Conservation (phyloP, 2,797 vertebrate genomes). For the Trachops cirrhosus region DNA sequence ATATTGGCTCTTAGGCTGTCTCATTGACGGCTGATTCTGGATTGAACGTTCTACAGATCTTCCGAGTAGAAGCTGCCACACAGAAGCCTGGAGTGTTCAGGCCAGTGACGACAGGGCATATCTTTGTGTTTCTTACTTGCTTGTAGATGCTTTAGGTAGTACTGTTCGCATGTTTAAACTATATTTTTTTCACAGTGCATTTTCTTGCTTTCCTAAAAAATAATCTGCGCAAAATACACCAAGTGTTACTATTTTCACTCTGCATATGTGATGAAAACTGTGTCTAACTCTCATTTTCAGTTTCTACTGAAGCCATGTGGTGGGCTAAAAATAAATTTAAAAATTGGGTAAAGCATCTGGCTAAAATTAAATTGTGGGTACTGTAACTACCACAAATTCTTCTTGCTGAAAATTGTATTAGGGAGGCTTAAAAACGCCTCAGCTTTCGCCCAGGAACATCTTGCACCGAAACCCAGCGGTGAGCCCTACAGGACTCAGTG, state of each 20-base stretch:
- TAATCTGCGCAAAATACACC: slow-evolving; percentile 34
- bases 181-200: background rate
- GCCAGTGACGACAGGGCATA: background rate
- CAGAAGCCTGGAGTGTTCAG: background rate
- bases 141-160: background rate
- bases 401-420: slow-evolving; percentile 64
- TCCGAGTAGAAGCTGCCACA: background rate
- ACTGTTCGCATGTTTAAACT: slow-evolving; percentile 36
- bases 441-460: slow-evolving; percentile 2
- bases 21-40: background rate
- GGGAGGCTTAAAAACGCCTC: slow-evolving; percentile 13
- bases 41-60: background rate
- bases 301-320: slow-evolving; percentile 64
- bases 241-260: slow-evolving; percentile 72
- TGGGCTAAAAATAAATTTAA: slow-evolving; percentile 62
- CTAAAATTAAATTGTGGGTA: slow-evolving; percentile 64
- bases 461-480: background rate
- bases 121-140: background rate
- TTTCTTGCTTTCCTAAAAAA: slow-evolving; percentile 52
- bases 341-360: slow-evolving; percentile 69
- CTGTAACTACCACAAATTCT: slow-evolving; percentile 60
- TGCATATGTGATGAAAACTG: slow-evolving; percentile 63
- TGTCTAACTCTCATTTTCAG: slow-evolving; percentile 61
- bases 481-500: background rate
- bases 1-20: background rate